Evolutionary conservation across 2,888 invertebrate species (phyloP).

Genomic region (Nemapogon koenigi): DNA sequence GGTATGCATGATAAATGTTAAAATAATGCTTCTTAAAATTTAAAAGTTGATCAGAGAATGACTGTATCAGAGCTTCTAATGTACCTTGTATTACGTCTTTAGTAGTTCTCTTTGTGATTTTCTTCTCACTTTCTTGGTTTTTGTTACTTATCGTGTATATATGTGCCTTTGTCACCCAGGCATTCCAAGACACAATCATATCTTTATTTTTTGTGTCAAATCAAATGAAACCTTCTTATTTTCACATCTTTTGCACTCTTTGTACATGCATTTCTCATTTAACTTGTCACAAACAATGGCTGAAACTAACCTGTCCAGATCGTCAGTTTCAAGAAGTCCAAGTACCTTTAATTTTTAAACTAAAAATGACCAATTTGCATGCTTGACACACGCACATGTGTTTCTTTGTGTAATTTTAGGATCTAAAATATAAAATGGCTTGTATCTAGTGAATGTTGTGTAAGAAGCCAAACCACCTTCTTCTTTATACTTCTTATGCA

Average conservation of each 20-base stretch:
- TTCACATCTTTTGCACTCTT: conserved; percentile 9
- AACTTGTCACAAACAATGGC: conserved; percentile 4
- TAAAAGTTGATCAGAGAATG: conserved; percentile 12
- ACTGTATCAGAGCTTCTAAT: conserved; percentile 8
- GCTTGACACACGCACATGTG: conserved; percentile 11
- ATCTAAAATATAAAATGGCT: conserved; percentile 11
- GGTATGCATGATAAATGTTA: conserved; percentile 11
- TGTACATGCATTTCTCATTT: conserved; percentile 7
- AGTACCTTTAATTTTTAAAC: too few species aligned
- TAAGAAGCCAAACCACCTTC: conserved; percentile 6
- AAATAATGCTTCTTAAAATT: conserved; percentile 13
- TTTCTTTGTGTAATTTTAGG: conserved; percentile 9
- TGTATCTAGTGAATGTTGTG: conserved; percentile 10
- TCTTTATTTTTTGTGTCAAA: too few species aligned
- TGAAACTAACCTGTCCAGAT: conserved; percentile 7
- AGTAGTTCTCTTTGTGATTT: conserved; percentile 11
- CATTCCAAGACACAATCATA: too few species aligned
- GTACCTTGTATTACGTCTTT: conserved; percentile 11
- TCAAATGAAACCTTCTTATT: too few species aligned
- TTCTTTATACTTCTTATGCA: neutral
- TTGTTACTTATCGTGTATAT: conserved; percentile 11
- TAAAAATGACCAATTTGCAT: conserved; percentile 10
- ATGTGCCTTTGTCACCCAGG: too few species aligned
- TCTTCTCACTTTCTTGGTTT: conserved; percentile 6
- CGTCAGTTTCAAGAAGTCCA: conserved; percentile 7